Conservation (phyloP, 2,797 vertebrate genomes). For the Caiman crocodilus region DNA sequence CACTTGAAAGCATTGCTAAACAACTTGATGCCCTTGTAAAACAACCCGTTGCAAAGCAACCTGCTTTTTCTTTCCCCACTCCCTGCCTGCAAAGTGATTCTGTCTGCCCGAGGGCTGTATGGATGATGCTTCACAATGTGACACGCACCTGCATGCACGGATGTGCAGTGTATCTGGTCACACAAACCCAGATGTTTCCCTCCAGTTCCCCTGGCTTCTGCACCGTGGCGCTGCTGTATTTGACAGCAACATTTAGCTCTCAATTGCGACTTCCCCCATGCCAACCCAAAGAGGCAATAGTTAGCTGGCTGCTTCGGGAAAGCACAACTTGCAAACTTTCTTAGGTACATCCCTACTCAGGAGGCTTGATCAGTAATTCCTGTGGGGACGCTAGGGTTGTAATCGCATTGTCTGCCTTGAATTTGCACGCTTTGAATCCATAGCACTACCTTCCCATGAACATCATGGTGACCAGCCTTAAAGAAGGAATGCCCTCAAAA, state of each 20-base stretch:
- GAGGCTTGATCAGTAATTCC: not conserved
- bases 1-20: not conserved
- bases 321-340: not conserved
- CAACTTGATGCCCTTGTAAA: not conserved
- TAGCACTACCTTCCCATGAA: not conserved
- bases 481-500: not conserved
- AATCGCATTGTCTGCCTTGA: not conserved
- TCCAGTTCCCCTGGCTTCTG: not conserved
- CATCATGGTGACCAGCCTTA: too few species aligned
- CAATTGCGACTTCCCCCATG: not conserved
- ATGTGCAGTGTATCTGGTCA: not conserved
- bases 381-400: fast-evolving
- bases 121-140: not conserved
- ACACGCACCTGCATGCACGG: too few species aligned
- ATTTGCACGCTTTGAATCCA: not conserved
- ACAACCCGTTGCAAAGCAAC: not conserved
- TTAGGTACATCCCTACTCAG: not conserved
- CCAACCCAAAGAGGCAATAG: not conserved
- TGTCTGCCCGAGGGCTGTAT: not conserved
- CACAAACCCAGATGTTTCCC: too few species aligned
- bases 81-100: not conserved
- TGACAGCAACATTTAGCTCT: not conserved
- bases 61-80: not conserved
- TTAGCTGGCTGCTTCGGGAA: not conserved
- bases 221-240: not conserved